A percentile compares a stretch with the other conserved stretches of the same genome.
Evolutionary conservation across 2,888 invertebrate species (phyloP).

Genomic region (Yponomeuta malinellus): DNA sequence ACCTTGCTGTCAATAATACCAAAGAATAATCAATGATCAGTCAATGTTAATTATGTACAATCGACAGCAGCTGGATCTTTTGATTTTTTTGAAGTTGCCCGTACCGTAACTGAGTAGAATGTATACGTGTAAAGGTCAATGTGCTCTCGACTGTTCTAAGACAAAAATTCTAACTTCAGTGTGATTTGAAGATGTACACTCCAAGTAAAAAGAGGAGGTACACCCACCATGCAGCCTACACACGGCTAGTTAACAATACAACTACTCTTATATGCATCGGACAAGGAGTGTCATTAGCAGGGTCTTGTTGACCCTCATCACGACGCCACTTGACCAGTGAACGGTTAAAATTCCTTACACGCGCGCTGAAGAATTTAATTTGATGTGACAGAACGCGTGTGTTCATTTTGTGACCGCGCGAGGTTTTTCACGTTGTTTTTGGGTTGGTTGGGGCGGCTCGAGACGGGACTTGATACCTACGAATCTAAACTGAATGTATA

Average conservation of each 20-base stretch:
- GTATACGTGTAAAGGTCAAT: too few species aligned
- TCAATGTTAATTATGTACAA: too few species aligned
- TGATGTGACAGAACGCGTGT: constrained; percentile 27
- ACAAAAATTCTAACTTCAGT: too few species aligned
- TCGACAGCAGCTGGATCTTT: too few species aligned
- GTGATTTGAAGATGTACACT: too few species aligned
- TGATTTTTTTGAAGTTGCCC: too few species aligned
- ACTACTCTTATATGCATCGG: not conserved
- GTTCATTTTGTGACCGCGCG: constrained; percentile 28
- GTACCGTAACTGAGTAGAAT: too few species aligned
- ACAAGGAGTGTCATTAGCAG: constrained; percentile 6
- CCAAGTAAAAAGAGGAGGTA: too few species aligned
- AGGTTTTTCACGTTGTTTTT: not conserved
- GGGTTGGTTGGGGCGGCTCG: not conserved
- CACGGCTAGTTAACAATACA: not conserved
- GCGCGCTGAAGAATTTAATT: constrained; percentile 37
- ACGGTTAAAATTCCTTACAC: constrained; percentile 35
- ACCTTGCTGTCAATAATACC: too few species aligned
- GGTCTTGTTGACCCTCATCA: constrained; percentile 23
- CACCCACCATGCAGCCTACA: not conserved
- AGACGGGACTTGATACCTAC: not conserved
- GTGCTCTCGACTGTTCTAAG: too few species aligned
- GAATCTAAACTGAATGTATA: too few species aligned
- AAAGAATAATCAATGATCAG: too few species aligned
- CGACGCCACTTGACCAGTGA: constrained; percentile 23